Conservation (phyloP, 2,113 vertebrate species). For the Chionomys nivalis region DNA sequence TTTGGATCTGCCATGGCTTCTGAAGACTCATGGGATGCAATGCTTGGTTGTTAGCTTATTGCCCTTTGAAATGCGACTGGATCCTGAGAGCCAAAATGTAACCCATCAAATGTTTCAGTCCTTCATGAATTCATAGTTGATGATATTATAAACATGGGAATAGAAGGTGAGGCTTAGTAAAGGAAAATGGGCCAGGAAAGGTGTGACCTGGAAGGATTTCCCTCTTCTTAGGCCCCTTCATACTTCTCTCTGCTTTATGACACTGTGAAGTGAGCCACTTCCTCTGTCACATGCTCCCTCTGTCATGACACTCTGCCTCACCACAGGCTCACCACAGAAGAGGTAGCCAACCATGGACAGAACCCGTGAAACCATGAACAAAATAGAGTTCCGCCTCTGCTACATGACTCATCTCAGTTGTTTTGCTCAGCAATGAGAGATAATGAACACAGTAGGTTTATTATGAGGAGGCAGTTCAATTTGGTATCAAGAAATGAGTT, state of each 20-base stretch:
- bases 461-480: background rate
- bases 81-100: background rate
- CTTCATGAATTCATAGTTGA: background rate
- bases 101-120: too few species aligned
- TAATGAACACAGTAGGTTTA: background rate
- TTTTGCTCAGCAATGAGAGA: background rate
- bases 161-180: too few species aligned
- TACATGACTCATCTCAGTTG: too few species aligned
- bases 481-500: background rate
- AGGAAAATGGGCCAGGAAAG: background rate
- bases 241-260: background rate
- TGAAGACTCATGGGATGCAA: background rate
- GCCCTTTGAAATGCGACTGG: background rate
- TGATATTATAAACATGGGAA: background rate
- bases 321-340: background rate
- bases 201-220: background rate
- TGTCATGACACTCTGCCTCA: background rate
- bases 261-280: background rate
- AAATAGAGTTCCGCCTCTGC: background rate
- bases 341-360: too few species aligned
- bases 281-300: background rate
- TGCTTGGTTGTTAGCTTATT: background rate
- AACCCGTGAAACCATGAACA: background rate
- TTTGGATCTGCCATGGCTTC: background rate
- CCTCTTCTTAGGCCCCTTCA: background rate